A percentile compares a stretch with the other conserved stretches of the same genome.
These are phyloP conservation scores for Chymomyza procnemis DNA, from an alignment of 2,888 invertebrate genomes.

Conservation along the genomic window DNA sequence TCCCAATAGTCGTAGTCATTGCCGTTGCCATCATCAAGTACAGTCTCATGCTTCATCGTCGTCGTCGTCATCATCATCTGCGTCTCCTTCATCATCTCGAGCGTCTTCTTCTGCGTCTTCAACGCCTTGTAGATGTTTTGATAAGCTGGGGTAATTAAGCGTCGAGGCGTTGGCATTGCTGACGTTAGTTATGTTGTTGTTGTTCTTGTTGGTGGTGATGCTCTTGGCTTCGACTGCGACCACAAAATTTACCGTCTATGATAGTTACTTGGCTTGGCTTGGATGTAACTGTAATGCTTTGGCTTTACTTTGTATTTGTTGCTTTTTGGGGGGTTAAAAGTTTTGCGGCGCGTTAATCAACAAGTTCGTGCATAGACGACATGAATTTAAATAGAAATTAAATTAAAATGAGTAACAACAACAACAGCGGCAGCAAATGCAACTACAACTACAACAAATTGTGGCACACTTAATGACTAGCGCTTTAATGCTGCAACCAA, in stretches of 20 bases:
- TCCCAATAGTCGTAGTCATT: not conserved
- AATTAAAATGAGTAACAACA: constrained; percentile 63
- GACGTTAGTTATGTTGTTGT: constrained; percentile 17
- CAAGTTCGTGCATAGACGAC: constrained; percentile 45
- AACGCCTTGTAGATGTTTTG: constrained; percentile 63
- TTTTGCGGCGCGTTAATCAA: constrained; percentile 35
- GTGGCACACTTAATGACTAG: constrained; percentile 15
- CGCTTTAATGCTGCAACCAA: constrained; percentile 64
- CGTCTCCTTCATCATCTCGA: not conserved
- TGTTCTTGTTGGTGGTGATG: not conserved
- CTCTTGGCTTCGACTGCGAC: not conserved
- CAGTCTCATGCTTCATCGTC: constrained; percentile 13
- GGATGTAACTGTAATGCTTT: not conserved
- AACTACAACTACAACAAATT: constrained; percentile 8
- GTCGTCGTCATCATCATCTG: constrained; percentile 44
- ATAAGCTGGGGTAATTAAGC: constrained; percentile 72
- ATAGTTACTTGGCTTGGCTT: not conserved
- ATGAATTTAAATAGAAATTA: constrained; percentile 72
- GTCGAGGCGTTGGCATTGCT: constrained; percentile 28
- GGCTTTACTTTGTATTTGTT: not conserved
- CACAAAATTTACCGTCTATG: not conserved
- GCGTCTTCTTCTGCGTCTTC: not conserved
- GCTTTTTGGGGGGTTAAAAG: constrained; percentile 37
- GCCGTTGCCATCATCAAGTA: constrained; percentile 3
- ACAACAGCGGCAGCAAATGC: not conserved